phyloP scores from a whole-genome alignment of 2,888 invertebrate genomes.

The Pseudococcus longispinus region DNA sequence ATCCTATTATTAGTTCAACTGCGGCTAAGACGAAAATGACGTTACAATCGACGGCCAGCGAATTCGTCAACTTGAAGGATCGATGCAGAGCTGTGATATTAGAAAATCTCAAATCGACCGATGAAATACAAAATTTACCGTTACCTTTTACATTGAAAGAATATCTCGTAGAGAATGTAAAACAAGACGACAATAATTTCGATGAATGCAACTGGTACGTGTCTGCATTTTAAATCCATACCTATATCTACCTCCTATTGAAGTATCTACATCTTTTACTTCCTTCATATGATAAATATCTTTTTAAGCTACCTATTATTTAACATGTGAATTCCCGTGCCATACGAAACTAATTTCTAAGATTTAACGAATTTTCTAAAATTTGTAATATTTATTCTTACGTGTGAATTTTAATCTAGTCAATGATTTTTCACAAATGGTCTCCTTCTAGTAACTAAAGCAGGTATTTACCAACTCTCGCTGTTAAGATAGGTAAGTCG shows the following conservation, averaged over 20 bases:
- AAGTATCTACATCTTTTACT: not conserved
- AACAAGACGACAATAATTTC: not conserved
- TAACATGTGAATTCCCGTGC: slow-evolving; percentile 7
- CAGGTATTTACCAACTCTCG: not conserved
- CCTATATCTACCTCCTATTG: not conserved
- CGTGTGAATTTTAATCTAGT: not conserved
- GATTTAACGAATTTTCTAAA: not conserved
- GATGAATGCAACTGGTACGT: slow-evolving; percentile 49
- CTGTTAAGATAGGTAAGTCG: not conserved
- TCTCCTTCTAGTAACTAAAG: not conserved
- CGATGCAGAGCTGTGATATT: slow-evolving; percentile 72
- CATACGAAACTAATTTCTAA: slow-evolving; percentile 21
- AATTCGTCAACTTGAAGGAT: slow-evolving; percentile 74
- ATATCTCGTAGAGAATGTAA: not conserved
- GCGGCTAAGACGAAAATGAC: slow-evolving; percentile 79
- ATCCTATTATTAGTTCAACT: slow-evolving; percentile 75
- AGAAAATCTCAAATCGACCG: slow-evolving; percentile 63
- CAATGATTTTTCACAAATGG: not conserved
- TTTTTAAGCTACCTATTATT: not conserved
- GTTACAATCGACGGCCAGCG: slow-evolving; percentile 68
- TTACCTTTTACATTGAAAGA: slow-evolving; percentile 45
- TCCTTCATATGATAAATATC: not conserved
- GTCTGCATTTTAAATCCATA: not conserved
- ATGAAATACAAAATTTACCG: slow-evolving; percentile 21
- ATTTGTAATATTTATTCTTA: not conserved